These are phyloP conservation scores for Myodes glareolus DNA, from an alignment of 2,113 vertebrate species.

Conservation along the genomic window DNA sequence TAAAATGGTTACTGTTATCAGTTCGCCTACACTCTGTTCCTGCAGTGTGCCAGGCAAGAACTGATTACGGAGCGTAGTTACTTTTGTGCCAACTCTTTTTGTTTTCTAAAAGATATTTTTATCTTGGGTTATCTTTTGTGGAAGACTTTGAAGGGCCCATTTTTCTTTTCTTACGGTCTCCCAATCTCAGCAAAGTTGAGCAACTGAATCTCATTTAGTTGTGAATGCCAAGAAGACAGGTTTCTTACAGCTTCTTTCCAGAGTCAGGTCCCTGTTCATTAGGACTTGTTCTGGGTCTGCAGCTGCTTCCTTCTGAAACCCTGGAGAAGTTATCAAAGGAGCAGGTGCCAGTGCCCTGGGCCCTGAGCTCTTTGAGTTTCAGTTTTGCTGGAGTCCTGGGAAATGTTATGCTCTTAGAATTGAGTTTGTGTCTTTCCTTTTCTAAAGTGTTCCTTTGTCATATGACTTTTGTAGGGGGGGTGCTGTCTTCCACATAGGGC, in stretches of 20 bases:
- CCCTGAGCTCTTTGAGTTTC: background rate
- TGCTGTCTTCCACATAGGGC: background rate
- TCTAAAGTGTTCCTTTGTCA: background rate
- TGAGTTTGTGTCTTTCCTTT: background rate
- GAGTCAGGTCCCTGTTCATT: slow-evolving; percentile 30
- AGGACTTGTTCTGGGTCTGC: background rate
- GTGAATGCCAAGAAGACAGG: slow-evolving; percentile 18
- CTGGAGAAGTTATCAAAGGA: slow-evolving; percentile 7
- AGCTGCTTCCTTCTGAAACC: slow-evolving; percentile 9
- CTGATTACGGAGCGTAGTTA: background rate
- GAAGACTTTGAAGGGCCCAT: slow-evolving; percentile 33
- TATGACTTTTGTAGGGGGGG: background rate
- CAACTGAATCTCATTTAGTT: background rate
- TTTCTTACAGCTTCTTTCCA: slow-evolving; percentile 18
- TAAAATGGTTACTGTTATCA: background rate
- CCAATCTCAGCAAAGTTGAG: background rate
- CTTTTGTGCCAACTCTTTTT: slow-evolving; percentile 5
- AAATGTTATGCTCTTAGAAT: background rate
- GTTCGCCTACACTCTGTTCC: background rate
- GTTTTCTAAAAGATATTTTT: background rate
- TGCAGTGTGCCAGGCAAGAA: background rate
- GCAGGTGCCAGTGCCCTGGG: background rate
- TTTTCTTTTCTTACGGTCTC: slow-evolving; percentile 26
- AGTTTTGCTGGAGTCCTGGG: slow-evolving; percentile 12
- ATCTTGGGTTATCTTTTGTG: background rate